These are phyloP conservation scores for Crepidodera aurea DNA, from an alignment of 2,888 invertebrate genomes.

Conservation along the genomic window DNA sequence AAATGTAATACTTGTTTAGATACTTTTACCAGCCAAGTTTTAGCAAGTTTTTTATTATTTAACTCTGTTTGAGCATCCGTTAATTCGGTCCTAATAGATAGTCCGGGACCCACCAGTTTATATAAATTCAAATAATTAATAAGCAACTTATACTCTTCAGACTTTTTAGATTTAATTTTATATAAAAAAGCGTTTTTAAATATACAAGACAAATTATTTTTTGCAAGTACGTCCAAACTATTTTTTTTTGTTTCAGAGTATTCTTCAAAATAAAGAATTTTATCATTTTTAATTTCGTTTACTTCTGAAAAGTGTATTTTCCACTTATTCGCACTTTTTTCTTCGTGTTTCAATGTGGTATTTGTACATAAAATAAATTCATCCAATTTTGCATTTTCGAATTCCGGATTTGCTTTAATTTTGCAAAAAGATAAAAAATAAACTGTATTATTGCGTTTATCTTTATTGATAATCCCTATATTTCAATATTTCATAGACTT, in stretches of 20 bases:
- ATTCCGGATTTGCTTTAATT: constrained; percentile 32
- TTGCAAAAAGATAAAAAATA: constrained; percentile 37
- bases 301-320: neutral
- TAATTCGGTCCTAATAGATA: no score
- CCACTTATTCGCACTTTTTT: neutral
- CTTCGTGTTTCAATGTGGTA: constrained; percentile 23
- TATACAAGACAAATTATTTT: neutral
- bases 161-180: neutral
- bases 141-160: neutral
- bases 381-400: constrained; percentile 12
- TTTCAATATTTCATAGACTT: no score
- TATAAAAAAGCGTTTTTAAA: neutral
- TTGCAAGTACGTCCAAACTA: neutral
- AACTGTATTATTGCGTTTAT: no score
- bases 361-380: constrained; percentile 38
- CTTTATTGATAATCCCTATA: no score
- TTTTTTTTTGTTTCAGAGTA: neutral
- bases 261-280: constrained; percentile 8
- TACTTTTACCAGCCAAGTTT: no score
- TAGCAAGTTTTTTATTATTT: no score
- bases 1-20: no score
- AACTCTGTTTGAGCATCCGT: no score
- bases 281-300: neutral
- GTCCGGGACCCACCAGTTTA: neutral
- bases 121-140: neutral